These are phyloP conservation scores for Sterna hirundo DNA, from an alignment of 2,113 vertebrate species.

Conservation along the genomic window DNA sequence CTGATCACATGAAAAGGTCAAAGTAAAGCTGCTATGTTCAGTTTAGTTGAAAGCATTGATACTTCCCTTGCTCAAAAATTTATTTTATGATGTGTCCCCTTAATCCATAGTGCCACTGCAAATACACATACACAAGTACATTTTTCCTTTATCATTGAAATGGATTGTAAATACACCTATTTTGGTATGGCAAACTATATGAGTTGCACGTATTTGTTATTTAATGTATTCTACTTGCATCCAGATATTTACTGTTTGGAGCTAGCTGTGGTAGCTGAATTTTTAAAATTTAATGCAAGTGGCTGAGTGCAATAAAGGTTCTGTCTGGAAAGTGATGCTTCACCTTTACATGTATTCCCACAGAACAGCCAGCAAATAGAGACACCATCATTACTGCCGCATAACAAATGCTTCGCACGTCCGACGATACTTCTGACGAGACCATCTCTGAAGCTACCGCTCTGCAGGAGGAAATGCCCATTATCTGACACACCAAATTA, in stretches of 20 bases:
- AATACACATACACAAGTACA: background rate
- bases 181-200: background rate
- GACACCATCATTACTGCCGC: background rate
- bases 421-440: background rate
- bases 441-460: background rate
- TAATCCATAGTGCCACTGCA: background rate
- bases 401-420: background rate
- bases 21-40: background rate
- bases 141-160: background rate
- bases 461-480: background rate
- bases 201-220: background rate
- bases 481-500: background rate
- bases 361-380: background rate
- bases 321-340: background rate
- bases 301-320: background rate
- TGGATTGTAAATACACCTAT: background rate
- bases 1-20: background rate
- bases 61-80: background rate
- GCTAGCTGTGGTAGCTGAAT: background rate
- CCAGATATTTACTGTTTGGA: background rate
- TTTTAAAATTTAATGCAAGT: background rate
- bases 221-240: background rate
- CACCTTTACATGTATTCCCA: background rate
- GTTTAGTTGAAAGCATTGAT: background rate
- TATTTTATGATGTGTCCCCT: background rate